Percentiles rank a stretch among this genome's conserved stretches.
phyloP scores from a whole-genome alignment of 2,113 vertebrate genomes.

The Suncus etruscus region DNA sequence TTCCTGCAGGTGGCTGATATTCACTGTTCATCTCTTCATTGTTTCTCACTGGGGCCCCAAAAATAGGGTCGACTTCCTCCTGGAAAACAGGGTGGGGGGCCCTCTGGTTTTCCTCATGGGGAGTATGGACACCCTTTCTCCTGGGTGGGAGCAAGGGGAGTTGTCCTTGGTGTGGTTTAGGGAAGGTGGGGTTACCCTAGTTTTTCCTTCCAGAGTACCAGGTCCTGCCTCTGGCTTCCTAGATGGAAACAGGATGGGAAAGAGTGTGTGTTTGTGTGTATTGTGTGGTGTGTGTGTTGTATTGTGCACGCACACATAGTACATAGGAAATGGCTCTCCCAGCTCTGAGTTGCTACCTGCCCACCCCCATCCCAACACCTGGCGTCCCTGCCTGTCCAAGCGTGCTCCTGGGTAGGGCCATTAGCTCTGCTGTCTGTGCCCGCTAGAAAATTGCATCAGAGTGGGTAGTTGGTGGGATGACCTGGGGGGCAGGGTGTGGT shows the following conservation, averaged over 20 bases:
- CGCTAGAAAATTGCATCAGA: conserved; percentile 26
- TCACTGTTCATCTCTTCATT: not conserved
- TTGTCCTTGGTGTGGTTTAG: not conserved
- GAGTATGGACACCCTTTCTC: not conserved
- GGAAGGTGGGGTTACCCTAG: not conserved
- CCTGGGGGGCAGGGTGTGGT: conserved; percentile 14
- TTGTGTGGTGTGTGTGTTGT: no score
- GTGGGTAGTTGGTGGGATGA: not conserved
- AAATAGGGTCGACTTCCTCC: not conserved
- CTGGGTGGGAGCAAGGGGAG: not conserved
- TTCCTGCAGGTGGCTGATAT: no score
- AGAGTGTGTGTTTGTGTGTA: no score
- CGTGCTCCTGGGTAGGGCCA: conserved; percentile 3
- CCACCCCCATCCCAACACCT: no score
- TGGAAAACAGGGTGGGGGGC: not conserved
- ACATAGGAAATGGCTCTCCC: not conserved
- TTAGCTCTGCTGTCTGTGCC: conserved; percentile 60
- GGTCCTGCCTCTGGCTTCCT: conserved; percentile 29
- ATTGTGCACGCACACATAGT: not conserved
- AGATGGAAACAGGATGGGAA: not conserved
- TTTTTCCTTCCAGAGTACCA: not conserved
- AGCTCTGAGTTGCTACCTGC: not conserved
- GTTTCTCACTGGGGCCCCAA: not conserved
- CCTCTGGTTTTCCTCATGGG: not conserved
- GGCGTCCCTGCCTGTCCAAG: conserved; percentile 32